Evolutionary conservation across 2,797 vertebrate species (phyloP).

Genomic region (Bradypodion ventrale): DNA sequence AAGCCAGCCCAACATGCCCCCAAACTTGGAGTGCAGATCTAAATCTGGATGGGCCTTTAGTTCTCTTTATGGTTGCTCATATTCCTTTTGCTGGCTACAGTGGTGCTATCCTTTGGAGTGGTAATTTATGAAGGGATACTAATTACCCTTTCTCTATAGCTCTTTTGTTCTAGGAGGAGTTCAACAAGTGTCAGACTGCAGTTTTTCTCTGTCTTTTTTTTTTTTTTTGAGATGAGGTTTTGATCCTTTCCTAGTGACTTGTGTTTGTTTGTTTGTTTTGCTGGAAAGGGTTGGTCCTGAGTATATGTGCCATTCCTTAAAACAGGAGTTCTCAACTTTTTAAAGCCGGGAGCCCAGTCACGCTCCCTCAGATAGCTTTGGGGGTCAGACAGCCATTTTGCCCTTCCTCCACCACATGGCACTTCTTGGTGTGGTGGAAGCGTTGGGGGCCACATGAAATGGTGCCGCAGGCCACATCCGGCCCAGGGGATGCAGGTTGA

Average conservation of each 20-base stretch:
- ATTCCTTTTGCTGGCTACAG: neutral
- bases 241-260: neutral
- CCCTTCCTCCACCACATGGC: too few relatives aligned
- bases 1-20: too few relatives aligned
- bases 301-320: neutral
- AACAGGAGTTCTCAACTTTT: too few relatives aligned
- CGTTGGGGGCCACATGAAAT: too few relatives aligned
- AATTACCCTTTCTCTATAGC: neutral
- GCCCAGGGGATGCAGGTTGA: too few relatives aligned
- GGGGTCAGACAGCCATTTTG: too few relatives aligned
- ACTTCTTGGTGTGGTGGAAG: too few relatives aligned
- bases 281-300: neutral
- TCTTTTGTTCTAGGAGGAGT: neutral
- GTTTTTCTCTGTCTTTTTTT: neutral
- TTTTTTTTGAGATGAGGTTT: neutral
- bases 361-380: too few relatives aligned
- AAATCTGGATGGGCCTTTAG: too few relatives aligned
- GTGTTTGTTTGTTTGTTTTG: neutral
- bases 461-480: too few relatives aligned
- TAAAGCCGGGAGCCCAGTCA: too few relatives aligned
- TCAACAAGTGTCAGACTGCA: neutral
- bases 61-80: slow-evolving; percentile 1
- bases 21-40: too few relatives aligned
- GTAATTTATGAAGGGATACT: neutral
- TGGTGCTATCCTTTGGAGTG: neutral